Evolutionary conservation across 1,140 invertebrate genomes (phyloP), one percentile per base, ranked within the genome.

Genomic region (Pseudomyrmex flavicornis): DNA sequence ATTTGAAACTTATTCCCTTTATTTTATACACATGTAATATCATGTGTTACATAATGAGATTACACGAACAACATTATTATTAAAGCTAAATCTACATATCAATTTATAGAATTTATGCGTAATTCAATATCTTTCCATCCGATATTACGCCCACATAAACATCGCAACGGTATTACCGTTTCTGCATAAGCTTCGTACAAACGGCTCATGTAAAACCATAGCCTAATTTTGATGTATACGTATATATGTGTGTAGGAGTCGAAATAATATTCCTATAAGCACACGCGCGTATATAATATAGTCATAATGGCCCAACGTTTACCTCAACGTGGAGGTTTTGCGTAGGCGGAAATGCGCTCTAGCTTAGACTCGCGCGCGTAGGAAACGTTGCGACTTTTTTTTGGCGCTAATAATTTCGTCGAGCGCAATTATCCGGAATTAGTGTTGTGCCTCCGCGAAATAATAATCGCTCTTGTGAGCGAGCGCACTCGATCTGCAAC

Each of bases 361-460:
- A 35, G 54, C 66, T 80, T 59, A 72, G 65, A 70, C 35, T 68
- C 26, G 74, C 48, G 15, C 15, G 69, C 35, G 44, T 0, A 35
- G 35, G 35, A 50, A 80, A 72, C 66, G n/a, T 59, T 72, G 54
- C 22, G 44, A 80, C 70, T 59, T 72, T 79, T 80, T 80, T 80
- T 63, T 12, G 56, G n/a, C 66, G 76, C 54, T 80, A 80, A 80
- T 80, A 85, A 85, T 89, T 35, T 84, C 75, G 83, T 89, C 85
- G 68, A 76, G 74, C 62, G 75, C 80, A 73, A 88, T 89, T 83
- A 79, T 69, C 8, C 15, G 50, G 62, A 46, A 83, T 79, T 76
- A 83, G 79, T 48, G 20, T 68, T 79, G 35, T 35, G 73, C 73
- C 26, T 77, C 54, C 13, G 46, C 62, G 56, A 79, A 83, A 83